These are phyloP conservation scores for Hyperoplus lanceolatus DNA, from an alignment of 2,797 vertebrate species.

Conservation along the genomic window DNA sequence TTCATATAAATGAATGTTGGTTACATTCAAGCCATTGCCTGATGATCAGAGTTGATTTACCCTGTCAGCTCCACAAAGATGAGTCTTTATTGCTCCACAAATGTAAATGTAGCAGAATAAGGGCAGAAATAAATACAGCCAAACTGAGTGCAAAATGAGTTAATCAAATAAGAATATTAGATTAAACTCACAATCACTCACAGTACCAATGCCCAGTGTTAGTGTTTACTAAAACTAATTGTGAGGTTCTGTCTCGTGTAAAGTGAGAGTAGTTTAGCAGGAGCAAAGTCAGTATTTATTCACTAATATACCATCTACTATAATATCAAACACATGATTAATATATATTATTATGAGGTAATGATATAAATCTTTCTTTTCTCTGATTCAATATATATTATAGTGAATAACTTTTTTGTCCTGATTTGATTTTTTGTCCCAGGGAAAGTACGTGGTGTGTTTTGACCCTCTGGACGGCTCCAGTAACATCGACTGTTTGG, in stretches of 20 bases:
- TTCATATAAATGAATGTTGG: no score
- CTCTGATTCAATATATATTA: background rate
- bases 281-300: no score
- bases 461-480: conserved; percentile 99
- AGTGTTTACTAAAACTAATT: background rate
- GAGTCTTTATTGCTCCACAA: background rate
- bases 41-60: no score
- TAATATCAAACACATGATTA: background rate
- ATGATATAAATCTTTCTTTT: background rate
- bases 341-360: background rate
- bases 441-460: conserved; percentile 98
- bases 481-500: conserved; percentile 98
- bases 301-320: background rate
- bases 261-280: background rate
- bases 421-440: conserved; percentile 14
- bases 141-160: background rate
- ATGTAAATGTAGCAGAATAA: background rate
- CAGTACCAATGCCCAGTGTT: background rate
- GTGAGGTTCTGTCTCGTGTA: background rate
- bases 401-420: background rate
- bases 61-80: no score
- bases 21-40: no score
- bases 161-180: background rate
- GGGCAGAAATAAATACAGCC: background rate
- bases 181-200: background rate